Evolutionary conservation across 2,797 vertebrate species (phyloP).

Genomic region (Sus cebifrons): DNA sequence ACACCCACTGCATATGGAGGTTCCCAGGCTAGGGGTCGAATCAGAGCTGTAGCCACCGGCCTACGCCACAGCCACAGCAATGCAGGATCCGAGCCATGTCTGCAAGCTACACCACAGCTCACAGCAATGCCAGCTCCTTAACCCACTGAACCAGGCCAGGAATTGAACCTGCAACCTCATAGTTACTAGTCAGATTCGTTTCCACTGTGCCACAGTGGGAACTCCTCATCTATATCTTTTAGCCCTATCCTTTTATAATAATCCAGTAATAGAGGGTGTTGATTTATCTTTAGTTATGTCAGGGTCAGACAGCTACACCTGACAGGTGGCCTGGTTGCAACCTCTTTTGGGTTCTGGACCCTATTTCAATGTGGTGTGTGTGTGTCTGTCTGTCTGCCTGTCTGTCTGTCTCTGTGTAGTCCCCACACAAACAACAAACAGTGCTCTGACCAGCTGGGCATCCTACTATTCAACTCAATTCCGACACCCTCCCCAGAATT

Average conservation of each 20-base stretch:
- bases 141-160: too few species aligned
- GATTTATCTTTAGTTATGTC: slow-evolving; percentile 9
- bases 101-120: too few species aligned
- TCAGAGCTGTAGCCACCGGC: too few species aligned
- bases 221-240: background rate
- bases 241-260: background rate
- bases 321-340: background rate
- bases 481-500: background rate
- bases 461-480: background rate
- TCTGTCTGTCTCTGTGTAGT: background rate
- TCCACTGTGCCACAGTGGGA: too few species aligned
- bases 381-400: too few species aligned
- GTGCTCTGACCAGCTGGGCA: background rate
- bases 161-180: too few species aligned
- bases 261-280: background rate
- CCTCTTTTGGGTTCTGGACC: background rate
- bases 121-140: too few species aligned
- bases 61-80: too few species aligned
- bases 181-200: too few species aligned
- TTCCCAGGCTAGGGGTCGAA: too few species aligned
- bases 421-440: background rate
- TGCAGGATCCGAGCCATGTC: too few species aligned
- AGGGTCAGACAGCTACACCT: background rate
- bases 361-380: background rate
- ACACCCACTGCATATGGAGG: too few species aligned